Evolutionary conservation across 1,140 invertebrate species (phyloP).

Genomic region (Neelides sp.): DNA sequence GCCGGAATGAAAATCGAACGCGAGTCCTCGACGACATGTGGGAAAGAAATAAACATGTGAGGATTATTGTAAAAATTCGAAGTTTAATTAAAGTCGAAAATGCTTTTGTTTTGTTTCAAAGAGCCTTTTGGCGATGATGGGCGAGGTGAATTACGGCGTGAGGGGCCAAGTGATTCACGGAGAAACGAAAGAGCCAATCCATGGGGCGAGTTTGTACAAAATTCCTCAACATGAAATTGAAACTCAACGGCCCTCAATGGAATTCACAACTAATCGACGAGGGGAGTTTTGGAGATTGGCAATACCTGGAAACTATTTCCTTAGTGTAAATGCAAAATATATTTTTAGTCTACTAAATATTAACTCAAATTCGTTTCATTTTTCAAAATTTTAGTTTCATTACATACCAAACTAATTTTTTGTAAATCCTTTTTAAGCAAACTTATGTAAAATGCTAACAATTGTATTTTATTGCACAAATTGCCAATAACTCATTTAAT

Average conservation of each 20-base stretch:
- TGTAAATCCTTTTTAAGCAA: too few relatives aligned
- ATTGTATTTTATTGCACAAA: too few relatives aligned
- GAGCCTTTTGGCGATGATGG: constrained; percentile 17
- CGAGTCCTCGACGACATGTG: constrained; percentile 13
- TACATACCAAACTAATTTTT: too few relatives aligned
- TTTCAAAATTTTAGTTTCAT: too few relatives aligned
- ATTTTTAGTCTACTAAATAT: not conserved
- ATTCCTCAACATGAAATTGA: constrained; percentile 1
- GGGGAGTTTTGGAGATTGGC: constrained; percentile 39
- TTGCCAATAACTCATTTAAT: too few relatives aligned
- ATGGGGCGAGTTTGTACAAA: constrained; percentile 5
- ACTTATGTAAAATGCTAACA: too few relatives aligned
- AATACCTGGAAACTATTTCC: constrained; percentile 36
- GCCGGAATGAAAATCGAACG: constrained; percentile 20
- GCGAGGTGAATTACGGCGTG: constrained; percentile 17
- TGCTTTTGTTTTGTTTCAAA: constrained; percentile 1
- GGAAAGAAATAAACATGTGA: constrained; percentile 10
- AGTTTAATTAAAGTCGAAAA: not conserved
- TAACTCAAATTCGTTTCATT: not conserved
- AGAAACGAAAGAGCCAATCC: constrained; percentile 12
- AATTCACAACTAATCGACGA: constrained; percentile 22
- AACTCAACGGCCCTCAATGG: constrained; percentile 1
- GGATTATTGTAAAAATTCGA: not conserved
- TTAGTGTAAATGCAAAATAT: constrained; percentile 30
- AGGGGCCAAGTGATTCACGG: constrained; percentile 19